A percentile compares a stretch with the other conserved stretches of the same genome.
Conservation (phyloP, 1,140 invertebrate species). For the honey bee (Apis mellifera) region Amel_HAv3.1 CM009943.2:9881501-9882000, state of each 20-base stretch:
- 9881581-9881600: too few relatives aligned
- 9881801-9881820: neutral
- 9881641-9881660: neutral
- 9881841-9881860: constrained; percentile 54
- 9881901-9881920: neutral
- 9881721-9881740: neutral
- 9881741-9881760: constrained; percentile 15
- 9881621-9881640: neutral
- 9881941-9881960: constrained; percentile 67
- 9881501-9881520: too few relatives aligned
- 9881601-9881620: neutral
- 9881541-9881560: too few relatives aligned
- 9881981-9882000: constrained; percentile 72
- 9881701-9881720: constrained; percentile 18
- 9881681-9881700: neutral
- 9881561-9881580: too few relatives aligned
- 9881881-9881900: constrained; percentile 44
- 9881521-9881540: too few relatives aligned
- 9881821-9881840: neutral
- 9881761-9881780: constrained; percentile 71
- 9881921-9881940: constrained; percentile 40
- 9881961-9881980: constrained; percentile 64
- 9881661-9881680: neutral
- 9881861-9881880: constrained; percentile 68
- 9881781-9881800: constrained; percentile 54